Conservation (phyloP, 1,140 invertebrate genomes). For the Dermatophagoides farinae region DNA sequence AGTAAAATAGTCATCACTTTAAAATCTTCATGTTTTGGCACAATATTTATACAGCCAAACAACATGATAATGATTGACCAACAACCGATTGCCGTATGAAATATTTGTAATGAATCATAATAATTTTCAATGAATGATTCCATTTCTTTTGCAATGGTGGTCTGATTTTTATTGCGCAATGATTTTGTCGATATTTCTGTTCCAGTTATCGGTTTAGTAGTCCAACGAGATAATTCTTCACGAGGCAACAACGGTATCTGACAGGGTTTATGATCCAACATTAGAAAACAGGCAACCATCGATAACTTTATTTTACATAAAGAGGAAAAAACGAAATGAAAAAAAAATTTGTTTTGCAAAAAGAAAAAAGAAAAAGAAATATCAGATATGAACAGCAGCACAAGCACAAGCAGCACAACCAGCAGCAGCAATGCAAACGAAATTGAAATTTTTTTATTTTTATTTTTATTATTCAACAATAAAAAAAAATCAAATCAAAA, state of each 20-base stretch:
- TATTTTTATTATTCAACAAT: too few relatives aligned
- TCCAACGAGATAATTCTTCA: neutral
- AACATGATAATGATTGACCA: neutral
- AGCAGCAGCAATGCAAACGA: too few relatives aligned
- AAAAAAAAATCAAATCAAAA: too few relatives aligned
- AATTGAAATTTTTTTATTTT: too few relatives aligned
- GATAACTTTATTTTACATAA: too few relatives aligned
- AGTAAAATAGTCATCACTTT: neutral
- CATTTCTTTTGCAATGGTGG: neutral
- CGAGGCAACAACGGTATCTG: neutral
- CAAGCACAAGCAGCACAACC: too few relatives aligned
- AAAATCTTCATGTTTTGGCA: neutral
- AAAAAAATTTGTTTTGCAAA: neutral
- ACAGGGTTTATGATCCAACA: neutral
- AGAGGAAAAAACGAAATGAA: too few relatives aligned
- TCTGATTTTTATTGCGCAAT: neutral
- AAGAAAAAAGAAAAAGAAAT: neutral
- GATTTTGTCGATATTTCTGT: neutral
- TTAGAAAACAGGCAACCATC: too few relatives aligned
- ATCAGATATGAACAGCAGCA: too few relatives aligned
- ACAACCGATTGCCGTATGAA: neutral
- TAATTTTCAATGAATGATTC: neutral
- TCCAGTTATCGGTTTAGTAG: neutral
- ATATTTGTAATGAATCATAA: neutral
- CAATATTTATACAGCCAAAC: neutral